Conservation (phyloP, 1,140 invertebrate genomes). For the Drosophila santomea region DNA sequence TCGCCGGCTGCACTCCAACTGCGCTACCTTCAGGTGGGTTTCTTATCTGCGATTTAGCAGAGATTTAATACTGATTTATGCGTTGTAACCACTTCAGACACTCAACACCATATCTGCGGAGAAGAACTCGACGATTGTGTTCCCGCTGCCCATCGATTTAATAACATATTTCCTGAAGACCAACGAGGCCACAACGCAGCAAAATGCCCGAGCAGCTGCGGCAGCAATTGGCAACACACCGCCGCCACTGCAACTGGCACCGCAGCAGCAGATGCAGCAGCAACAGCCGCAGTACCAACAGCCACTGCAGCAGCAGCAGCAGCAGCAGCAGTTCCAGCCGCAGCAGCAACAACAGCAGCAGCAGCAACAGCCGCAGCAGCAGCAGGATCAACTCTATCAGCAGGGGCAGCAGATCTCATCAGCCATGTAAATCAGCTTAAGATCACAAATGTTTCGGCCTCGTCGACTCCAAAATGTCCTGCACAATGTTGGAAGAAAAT, state of each 20-base stretch:
- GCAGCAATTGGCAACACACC: slow-evolving; percentile 57
- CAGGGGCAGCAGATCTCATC: slow-evolving; percentile 69
- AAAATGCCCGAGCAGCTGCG: slow-evolving; percentile 58
- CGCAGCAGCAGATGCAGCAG: slow-evolving; percentile 37
- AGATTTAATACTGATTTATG: slow-evolving; percentile 8
- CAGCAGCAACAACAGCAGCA: slow-evolving; percentile 23
- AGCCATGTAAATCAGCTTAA: slow-evolving; percentile 62
- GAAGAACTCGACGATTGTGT: slow-evolving; percentile 99
- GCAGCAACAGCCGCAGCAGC: slow-evolving; percentile 27
- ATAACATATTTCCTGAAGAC: slow-evolving; percentile 90
- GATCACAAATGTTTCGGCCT: slow-evolving; percentile 11
- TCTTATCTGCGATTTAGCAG: not conserved
- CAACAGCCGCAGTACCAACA: slow-evolving; percentile 40
- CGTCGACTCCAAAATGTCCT: slow-evolving; percentile 26
- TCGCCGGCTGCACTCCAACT: slow-evolving; percentile 95
- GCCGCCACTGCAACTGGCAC: slow-evolving; percentile 44
- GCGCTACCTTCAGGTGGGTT: slow-evolving; percentile 82
- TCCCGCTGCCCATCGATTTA: slow-evolving; percentile 97
- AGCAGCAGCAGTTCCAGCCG: slow-evolving; percentile 19
- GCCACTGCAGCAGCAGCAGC: slow-evolving; percentile 7
- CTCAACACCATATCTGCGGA: slow-evolving; percentile 97
- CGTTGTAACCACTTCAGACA: slow-evolving; percentile 87
- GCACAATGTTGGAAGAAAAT: not conserved
- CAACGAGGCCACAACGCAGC: slow-evolving; percentile 62
- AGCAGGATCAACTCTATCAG: slow-evolving; percentile 33